phyloP scores from a whole-genome alignment of 30 jellyfish, hydroid and myxozoan species.

The Nemopilema nomurai region DNA sequence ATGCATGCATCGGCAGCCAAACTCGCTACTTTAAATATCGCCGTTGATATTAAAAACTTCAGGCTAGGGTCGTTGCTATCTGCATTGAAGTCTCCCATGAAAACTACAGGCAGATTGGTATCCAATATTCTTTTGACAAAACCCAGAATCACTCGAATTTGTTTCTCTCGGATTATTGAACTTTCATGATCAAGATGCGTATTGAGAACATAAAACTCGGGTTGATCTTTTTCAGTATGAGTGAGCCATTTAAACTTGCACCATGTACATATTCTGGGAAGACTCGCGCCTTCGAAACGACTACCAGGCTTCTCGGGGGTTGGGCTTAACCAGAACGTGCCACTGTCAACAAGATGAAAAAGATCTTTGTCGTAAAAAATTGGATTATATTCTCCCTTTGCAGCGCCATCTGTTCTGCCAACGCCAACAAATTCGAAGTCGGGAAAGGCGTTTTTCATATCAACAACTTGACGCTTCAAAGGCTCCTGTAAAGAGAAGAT shows the following conservation, averaged over 20 bases:
- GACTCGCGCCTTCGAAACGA: slow-evolving; percentile 14
- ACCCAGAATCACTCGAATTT: not conserved
- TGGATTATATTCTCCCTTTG: slow-evolving; percentile 40
- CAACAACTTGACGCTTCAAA: slow-evolving; percentile 13
- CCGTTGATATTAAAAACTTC: slow-evolving; percentile 1
- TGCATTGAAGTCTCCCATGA: slow-evolving; percentile 36
- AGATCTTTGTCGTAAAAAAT: slow-evolving; percentile 14
- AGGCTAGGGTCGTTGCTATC: slow-evolving; percentile 8
- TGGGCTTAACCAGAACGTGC: slow-evolving; percentile 37
- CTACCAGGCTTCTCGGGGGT: slow-evolving; percentile 23
- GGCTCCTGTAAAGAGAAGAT: slow-evolving; percentile 39
- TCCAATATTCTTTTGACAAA: not conserved
- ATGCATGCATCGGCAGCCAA: not conserved
- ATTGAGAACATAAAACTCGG: slow-evolving; percentile 6
- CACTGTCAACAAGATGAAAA: slow-evolving; percentile 1
- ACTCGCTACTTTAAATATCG: slow-evolving; percentile 13
- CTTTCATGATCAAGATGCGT: slow-evolving; percentile 32
- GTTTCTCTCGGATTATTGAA: not conserved
- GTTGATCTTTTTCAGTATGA: not conserved
- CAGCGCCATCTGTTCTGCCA: slow-evolving; percentile 15
- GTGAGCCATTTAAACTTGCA: slow-evolving; percentile 9
- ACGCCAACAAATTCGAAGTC: slow-evolving; percentile 16
- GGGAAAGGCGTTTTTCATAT: slow-evolving; percentile 18
- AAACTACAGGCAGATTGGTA: not conserved
- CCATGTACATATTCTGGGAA: slow-evolving; percentile 49